Percentiles rank a stretch among this genome's conserved stretches.
Conservation (phyloP, 2,888 invertebrate genomes). For the Cerastis leucographa region DNA sequence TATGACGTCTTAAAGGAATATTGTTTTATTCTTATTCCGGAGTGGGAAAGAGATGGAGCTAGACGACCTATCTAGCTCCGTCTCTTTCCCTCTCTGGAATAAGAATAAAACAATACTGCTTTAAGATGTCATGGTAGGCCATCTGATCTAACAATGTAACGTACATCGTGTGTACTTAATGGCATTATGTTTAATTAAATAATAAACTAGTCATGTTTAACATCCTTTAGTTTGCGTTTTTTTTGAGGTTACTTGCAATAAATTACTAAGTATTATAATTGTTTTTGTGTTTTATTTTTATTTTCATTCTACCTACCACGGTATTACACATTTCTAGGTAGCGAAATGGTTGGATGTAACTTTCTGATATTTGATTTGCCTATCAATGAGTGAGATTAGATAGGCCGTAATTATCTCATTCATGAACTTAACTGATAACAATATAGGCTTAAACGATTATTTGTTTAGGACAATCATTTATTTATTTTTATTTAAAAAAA, state of each 20-base stretch:
- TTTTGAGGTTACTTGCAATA: slow-evolving; percentile 42
- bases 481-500: no score
- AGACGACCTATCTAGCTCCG: no score
- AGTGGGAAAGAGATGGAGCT: no score
- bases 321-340: not conserved
- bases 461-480: not conserved
- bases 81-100: no score
- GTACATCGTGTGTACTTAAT: slow-evolving; percentile 60
- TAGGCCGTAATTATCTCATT: not conserved
- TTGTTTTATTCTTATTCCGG: no score
- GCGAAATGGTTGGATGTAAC: not conserved
- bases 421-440: not conserved
- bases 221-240: slow-evolving; percentile 38
- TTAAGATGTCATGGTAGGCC: no score
- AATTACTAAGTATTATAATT: slow-evolving; percentile 22
- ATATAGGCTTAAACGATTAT: not conserved
- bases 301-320: not conserved
- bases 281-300: slow-evolving; percentile 40
- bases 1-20: no score
- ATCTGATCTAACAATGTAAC: slow-evolving; percentile 39
- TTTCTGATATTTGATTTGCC: not conserved
- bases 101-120: no score
- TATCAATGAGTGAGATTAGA: not conserved
- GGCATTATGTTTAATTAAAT: slow-evolving; percentile 52
- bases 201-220: slow-evolving; percentile 61